Evolutionary conservation across 2,797 vertebrate genomes (phyloP).

Genomic region (Sphenopsis melanotis): DNA sequence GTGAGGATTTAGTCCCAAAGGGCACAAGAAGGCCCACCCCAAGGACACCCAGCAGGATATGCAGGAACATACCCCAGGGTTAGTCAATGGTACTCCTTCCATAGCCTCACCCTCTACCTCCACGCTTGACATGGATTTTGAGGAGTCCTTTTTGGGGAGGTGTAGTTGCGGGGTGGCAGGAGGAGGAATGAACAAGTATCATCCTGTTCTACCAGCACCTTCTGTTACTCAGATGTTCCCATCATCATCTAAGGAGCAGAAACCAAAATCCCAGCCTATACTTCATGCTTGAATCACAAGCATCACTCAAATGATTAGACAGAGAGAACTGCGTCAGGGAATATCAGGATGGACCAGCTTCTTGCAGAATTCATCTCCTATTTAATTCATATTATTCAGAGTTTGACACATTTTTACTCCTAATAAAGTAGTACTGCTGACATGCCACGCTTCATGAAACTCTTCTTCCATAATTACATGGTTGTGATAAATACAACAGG

Average conservation of each 20-base stretch:
- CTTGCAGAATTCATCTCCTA: background rate
- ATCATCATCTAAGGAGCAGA: background rate
- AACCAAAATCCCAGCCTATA: background rate
- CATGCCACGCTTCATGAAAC: background rate
- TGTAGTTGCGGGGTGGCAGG: background rate
- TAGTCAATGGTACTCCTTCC: background rate
- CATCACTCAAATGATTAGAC: background rate
- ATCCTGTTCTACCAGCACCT: background rate
- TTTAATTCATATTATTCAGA: background rate
- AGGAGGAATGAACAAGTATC: background rate
- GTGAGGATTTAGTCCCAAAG: background rate
- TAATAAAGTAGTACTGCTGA: background rate
- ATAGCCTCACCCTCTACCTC: background rate
- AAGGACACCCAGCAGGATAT: background rate
- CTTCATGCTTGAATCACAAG: background rate
- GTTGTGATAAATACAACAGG: background rate
- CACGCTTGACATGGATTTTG: background rate
- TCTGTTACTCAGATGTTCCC: background rate
- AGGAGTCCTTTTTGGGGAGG: background rate
- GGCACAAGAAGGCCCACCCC: background rate
- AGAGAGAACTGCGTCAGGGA: background rate
- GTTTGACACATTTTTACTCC: background rate
- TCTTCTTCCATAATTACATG: background rate
- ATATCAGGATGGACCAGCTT: background rate
- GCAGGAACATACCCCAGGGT: rapidly evolving